Evolutionary conservation across 1,140 invertebrate species (phyloP).

Genomic region (Eupristina koningsbergeri): DNA sequence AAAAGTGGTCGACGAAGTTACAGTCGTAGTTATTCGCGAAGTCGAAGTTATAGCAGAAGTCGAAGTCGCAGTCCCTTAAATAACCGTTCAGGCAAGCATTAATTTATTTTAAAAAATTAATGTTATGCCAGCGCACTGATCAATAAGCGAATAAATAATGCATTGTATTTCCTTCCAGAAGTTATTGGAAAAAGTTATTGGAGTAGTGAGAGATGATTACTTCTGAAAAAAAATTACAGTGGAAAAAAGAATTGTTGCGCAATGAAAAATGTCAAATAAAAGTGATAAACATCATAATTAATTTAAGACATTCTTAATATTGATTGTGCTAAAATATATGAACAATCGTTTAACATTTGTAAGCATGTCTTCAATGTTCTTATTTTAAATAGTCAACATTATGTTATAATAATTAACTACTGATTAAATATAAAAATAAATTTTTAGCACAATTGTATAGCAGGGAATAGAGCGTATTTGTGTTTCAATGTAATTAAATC

Average conservation of each 20-base stretch:
- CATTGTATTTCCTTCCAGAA: constrained; percentile 62
- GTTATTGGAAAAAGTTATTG: constrained; percentile 71
- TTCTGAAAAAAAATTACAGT: constrained; percentile 40
- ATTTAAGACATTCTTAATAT: constrained; percentile 28
- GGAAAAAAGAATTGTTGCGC: constrained; percentile 38
- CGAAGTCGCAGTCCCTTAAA: constrained; percentile 48
- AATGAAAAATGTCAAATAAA: constrained; percentile 35
- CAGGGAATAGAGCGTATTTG: constrained; percentile 48
- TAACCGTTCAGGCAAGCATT: constrained; percentile 51
- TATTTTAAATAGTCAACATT: constrained; percentile 34
- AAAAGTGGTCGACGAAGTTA: constrained; percentile 65
- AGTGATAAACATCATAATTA: constrained; percentile 38
- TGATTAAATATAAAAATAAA: constrained; percentile 36
- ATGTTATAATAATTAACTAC: constrained; percentile 30
- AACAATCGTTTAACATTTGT: constrained; percentile 43
- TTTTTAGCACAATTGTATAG: constrained; percentile 53
- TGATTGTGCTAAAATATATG: constrained; percentile 23
- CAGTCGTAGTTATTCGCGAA: constrained; percentile 70
- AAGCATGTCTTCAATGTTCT: constrained; percentile 38
- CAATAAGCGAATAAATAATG: constrained; percentile 39
- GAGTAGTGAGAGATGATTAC: constrained; percentile 70
- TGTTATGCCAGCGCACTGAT: constrained; percentile 32
- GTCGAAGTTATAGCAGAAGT: constrained; percentile 62
- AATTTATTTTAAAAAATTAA: constrained; percentile 42
- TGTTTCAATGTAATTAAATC: constrained; percentile 48